Evolutionary conservation across 2,888 invertebrate genomes (phyloP).

Genomic region (Lycaena phlaeas): DNA sequence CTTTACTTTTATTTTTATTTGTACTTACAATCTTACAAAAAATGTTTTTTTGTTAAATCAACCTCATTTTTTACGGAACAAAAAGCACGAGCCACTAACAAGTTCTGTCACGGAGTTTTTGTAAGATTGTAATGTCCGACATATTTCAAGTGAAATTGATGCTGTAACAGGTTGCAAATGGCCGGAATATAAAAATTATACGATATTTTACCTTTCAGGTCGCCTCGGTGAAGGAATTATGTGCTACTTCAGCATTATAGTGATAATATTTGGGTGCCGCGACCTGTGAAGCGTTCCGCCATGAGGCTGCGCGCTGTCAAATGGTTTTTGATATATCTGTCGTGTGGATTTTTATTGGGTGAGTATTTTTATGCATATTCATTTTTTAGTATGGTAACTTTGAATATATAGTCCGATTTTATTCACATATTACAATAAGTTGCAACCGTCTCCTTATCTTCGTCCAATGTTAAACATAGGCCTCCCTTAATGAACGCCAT

Average conservation of each 20-base stretch:
- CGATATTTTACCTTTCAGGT: constrained; percentile 33
- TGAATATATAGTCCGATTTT: background rate
- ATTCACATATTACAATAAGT: too few species aligned
- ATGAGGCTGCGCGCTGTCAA: constrained; percentile 37
- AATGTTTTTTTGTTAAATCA: too few species aligned
- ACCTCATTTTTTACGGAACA: too few species aligned
- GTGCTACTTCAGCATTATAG: constrained; percentile 53
- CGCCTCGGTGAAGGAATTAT: constrained; percentile 23
- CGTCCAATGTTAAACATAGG: too few species aligned
- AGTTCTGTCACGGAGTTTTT: too few species aligned
- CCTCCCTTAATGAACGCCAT: too few species aligned
- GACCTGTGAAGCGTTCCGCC: constrained; percentile 27
- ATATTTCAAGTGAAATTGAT: background rate
- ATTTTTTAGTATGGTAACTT: too few species aligned
- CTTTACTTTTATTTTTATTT: too few species aligned
- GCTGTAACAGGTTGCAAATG: background rate
- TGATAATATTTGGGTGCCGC: constrained; percentile 47
- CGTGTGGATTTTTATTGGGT: constrained; percentile 43
- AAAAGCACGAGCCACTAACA: too few species aligned
- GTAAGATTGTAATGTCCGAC: too few species aligned
- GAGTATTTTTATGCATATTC: constrained; percentile 22
- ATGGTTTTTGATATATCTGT: constrained; percentile 27
- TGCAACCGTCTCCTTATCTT: too few species aligned
- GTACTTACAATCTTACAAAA: too few species aligned
- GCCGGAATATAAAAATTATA: constrained; percentile 9